phyloP scores from a whole-genome alignment of 2,797 vertebrate species.

The Leptodactylus fallax region DNA sequence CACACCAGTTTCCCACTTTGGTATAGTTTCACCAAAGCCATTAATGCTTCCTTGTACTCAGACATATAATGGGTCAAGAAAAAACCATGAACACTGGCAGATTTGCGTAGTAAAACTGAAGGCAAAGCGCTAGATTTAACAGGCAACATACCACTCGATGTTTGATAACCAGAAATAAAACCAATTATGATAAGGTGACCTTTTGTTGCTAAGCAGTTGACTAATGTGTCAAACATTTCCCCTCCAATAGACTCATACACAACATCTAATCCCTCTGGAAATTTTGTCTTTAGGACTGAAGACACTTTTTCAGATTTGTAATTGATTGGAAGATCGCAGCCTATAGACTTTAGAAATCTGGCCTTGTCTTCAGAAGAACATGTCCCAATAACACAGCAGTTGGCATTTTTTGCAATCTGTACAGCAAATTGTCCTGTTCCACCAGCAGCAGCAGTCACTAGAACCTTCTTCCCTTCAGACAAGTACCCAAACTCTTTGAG shows the following conservation, averaged over 20 bases:
- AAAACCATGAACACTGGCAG: conserved; percentile 88
- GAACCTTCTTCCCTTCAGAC: conserved; percentile 83
- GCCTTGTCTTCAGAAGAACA: conserved; percentile 88
- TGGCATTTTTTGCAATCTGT: conserved; percentile 88
- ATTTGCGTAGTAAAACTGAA: conserved; percentile 87
- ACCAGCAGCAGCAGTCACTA: conserved; percentile 91
- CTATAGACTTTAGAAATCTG: conserved; percentile 87
- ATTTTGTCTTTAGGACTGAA: conserved; percentile 79
- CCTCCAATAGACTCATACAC: conserved; percentile 90
- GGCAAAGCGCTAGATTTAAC: conserved; percentile 80
- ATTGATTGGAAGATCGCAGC: conserved; percentile 89
- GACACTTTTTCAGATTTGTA: conserved; percentile 82
- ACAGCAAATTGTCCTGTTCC: conserved; percentile 94
- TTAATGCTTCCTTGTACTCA: conserved; percentile 81
- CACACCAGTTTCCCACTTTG: conserved; percentile 83
- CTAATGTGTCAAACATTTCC: conserved; percentile 82
- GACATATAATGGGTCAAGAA: conserved; percentile 87
- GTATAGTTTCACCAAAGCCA: conserved; percentile 82
- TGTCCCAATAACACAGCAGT: conserved; percentile 91
- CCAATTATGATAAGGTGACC: conserved; percentile 88
- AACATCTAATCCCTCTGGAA: conserved; percentile 85
- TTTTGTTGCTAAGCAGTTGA: conserved; percentile 83
- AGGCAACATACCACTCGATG: conserved; percentile 78
- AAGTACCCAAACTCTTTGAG: conserved; percentile 84
- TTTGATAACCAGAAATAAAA: conserved; percentile 90